These are phyloP conservation scores for Acipenser transmontanus DNA, from an alignment of 2,797 vertebrate genomes.

Conservation along the genomic window DNA sequence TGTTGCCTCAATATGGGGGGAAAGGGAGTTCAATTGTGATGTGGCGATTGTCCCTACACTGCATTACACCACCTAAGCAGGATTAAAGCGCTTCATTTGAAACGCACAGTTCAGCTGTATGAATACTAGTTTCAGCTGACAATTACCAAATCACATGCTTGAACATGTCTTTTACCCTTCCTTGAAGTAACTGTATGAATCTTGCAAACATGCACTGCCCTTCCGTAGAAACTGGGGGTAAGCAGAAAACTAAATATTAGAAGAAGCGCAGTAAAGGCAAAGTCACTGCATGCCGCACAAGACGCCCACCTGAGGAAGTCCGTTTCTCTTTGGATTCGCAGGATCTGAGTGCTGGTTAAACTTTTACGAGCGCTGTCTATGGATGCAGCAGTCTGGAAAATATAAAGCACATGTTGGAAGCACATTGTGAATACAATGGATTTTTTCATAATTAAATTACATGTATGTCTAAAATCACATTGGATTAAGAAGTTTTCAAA, in stretches of 20 bases:
- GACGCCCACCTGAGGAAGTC: slow-evolving; percentile 67
- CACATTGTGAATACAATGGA: not conserved
- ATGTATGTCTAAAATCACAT: not conserved
- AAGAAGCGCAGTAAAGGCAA: not conserved
- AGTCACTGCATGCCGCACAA: no score
- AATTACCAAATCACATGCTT: no score
- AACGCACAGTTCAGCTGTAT: no score
- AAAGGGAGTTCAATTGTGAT: not conserved
- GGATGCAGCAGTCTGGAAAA: slow-evolving; percentile 45
- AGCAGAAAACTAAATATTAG: not conserved
- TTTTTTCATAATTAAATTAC: not conserved
- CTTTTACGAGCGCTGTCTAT: slow-evolving; percentile 42
- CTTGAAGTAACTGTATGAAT: not conserved
- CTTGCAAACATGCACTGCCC: not conserved
- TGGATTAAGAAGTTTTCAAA: no score
- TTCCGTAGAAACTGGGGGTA: no score
- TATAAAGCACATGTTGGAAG: not conserved
- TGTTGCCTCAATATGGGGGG: not conserved
- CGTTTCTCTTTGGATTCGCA: slow-evolving; percentile 56
- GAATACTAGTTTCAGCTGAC: no score
- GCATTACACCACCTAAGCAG: no score
- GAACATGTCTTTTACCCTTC: no score
- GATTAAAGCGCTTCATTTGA: no score
- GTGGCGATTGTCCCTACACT: no score
- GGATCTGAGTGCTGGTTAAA: slow-evolving; percentile 48